Evolutionary conservation across 53 echinoderm and acorn worm species (phyloP).

Genomic region (Paracentrotus lividus): DNA sequence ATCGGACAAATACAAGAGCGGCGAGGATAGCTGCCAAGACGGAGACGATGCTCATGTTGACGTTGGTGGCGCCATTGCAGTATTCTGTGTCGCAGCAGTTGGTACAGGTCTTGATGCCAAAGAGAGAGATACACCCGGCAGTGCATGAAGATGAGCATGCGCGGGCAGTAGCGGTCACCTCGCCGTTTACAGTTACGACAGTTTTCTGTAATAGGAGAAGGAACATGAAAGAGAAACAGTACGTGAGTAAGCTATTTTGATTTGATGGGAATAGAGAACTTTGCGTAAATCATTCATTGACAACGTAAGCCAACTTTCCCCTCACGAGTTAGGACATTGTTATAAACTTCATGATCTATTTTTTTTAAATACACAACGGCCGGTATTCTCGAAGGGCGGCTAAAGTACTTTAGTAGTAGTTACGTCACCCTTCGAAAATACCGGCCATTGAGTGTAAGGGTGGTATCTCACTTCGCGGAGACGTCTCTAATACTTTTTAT

Average conservation of each 20-base stretch:
- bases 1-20: background rate
- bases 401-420: too few relatives aligned
- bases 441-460: too few relatives aligned
- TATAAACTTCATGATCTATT: too few relatives aligned
- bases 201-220: background rate
- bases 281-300: too few relatives aligned
- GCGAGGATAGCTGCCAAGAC: background rate
- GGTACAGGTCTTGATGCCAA: conserved; percentile 40
- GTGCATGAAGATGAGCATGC: background rate
- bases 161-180: background rate
- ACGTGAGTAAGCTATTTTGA: background rate
- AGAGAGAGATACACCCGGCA: background rate
- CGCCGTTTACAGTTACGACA: background rate
- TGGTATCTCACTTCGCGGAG: too few relatives aligned
- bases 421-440: too few relatives aligned
- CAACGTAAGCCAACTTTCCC: too few relatives aligned
- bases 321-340: too few relatives aligned
- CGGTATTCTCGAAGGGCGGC: too few relatives aligned
- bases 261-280: too few relatives aligned
- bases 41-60: conserved; percentile 32
- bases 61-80: conserved; percentile 63
- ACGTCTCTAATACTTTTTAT: too few relatives aligned
- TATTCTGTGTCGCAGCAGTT: conserved; percentile 36
- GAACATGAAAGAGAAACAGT: background rate
- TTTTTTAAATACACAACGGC: too few relatives aligned